phyloP scores from a whole-genome alignment of 30 jellyfish, hydroid and myxozoan species.

The Hydra vulgaris region DNA sequence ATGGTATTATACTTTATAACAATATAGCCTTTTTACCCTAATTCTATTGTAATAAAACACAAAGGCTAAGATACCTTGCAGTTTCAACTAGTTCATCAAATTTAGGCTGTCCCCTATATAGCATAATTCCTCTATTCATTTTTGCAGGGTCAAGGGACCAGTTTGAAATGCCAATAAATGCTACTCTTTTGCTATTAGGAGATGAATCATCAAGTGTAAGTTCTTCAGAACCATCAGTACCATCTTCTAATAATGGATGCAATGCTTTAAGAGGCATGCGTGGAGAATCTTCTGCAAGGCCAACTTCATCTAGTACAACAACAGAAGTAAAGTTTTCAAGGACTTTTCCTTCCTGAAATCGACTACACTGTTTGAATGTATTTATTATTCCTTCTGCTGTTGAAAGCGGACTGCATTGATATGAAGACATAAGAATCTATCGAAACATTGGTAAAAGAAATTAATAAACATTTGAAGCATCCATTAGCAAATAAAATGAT shows the following conservation, averaged over 20 bases:
- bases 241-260: slow-evolving; percentile 81
- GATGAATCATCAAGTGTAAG: slow-evolving; percentile 44
- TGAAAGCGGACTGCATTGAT: slow-evolving; percentile 31
- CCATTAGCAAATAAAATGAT: too few species aligned
- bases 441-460: not conserved
- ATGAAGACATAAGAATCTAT: slow-evolving; percentile 60
- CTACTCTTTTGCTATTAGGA: slow-evolving; percentile 43
- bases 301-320: slow-evolving; percentile 72
- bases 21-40: not conserved
- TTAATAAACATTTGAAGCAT: not conserved
- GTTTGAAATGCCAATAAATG: slow-evolving; percentile 22
- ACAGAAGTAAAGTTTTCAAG: slow-evolving; percentile 53
- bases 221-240: slow-evolving; percentile 78
- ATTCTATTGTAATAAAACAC: not conserved
- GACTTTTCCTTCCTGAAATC: slow-evolving; percentile 63
- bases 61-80: slow-evolving; percentile 34
- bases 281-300: slow-evolving; percentile 19
- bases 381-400: not conserved
- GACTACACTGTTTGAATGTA: slow-evolving; percentile 58
- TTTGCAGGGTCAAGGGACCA: not conserved
- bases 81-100: slow-evolving; percentile 37
- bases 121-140: slow-evolving; percentile 23
- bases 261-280: slow-evolving; percentile 78
- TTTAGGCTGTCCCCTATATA: slow-evolving; percentile 27
- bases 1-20: too few species aligned